Base-by-base conservation (phyloP, 1,140 invertebrate genomes). In the Glossosoma conforme region DNA sequence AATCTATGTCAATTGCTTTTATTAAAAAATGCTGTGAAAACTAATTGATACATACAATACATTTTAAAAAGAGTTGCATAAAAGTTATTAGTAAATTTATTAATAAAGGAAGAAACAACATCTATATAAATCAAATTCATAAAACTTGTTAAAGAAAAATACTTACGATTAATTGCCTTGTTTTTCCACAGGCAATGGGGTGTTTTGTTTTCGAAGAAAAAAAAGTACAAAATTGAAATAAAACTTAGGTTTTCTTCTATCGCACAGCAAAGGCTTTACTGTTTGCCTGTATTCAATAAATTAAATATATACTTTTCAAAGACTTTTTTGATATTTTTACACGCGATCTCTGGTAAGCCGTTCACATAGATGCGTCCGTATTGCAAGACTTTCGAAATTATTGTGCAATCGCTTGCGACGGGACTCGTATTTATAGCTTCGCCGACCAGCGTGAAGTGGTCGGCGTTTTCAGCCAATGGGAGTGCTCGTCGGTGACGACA, bases 321-420 rank as follows among this genome's bases (percentile, higher is more conserved):
- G 9, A 35, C 5, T 9, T 5, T 11, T 9, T 9, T 9, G 5
- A 35, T 14, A 35, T 5, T 4, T 35, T 14, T 37, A 25, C 24
- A 41, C 28, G 18, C 28, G 35, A 30, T 22, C 24, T 15, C 9
- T 11, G 8, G 8, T 1, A 8, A 22, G 24, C 3, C 9, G 24
- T 28, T n/a, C 10, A 8, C 10, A 2, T 2, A 24, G 36, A 40
- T 4, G 4, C 8, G 4, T 8, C 8, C 8, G 8, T 9, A 35
- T 35, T 8, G 14, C 33, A 14, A 8, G 14, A 14, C 5, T 10
- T 32, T 2, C 2, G 19, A 10, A 52, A 52, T 24, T 52, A 46
- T 52, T 44, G 50, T 52, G 50, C 50, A 52, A 52, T 52, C 38
- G 10, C 10, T n/a, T 10, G 35, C 41, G 25, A n/a, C n/a, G 52